Conservation (phyloP, 2,797 vertebrate genomes). For the Schizopygopsis pylzovi region DNA sequence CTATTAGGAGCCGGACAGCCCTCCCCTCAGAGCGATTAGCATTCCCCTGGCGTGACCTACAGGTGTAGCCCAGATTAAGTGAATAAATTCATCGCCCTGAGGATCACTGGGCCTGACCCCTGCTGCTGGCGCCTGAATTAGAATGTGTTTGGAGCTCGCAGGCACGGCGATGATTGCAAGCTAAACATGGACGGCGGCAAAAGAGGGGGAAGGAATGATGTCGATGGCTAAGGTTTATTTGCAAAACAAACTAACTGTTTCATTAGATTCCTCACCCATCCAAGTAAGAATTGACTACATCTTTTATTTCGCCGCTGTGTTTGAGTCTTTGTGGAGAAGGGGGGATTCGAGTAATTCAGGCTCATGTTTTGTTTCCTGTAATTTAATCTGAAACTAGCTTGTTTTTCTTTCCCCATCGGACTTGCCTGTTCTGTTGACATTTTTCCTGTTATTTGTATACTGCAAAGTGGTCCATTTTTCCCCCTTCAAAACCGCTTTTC, state of each 20-base stretch:
- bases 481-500: conserved; percentile 81
- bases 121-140: conserved; percentile 66
- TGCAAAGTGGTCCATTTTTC: conserved; percentile 83
- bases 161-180: conserved; percentile 55
- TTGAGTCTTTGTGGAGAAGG: not conserved
- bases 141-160: conserved; percentile 58
- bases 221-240: conserved; percentile 52
- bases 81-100: conserved; percentile 79
- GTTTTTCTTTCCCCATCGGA: conserved; percentile 80
- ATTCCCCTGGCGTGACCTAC: conserved; percentile 80
- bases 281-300: conserved; percentile 23
- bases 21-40: conserved; percentile 76
- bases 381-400: conserved; percentile 79
- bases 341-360: conserved; percentile 71
- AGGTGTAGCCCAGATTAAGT: conserved; percentile 84
- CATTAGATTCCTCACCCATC: conserved; percentile 36
- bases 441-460: conserved; percentile 80
- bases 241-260: conserved; percentile 49
- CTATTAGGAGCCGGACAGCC: conserved; percentile 76
- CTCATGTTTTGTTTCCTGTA: conserved; percentile 75
- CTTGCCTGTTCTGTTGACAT: conserved; percentile 79
- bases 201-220: conserved; percentile 33
- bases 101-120: conserved; percentile 66
- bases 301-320: conserved; percentile 36
- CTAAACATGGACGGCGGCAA: conserved; percentile 53